Conservation (phyloP, 2,888 invertebrate species). For the Teleogryllus oceanicus region DNA sequence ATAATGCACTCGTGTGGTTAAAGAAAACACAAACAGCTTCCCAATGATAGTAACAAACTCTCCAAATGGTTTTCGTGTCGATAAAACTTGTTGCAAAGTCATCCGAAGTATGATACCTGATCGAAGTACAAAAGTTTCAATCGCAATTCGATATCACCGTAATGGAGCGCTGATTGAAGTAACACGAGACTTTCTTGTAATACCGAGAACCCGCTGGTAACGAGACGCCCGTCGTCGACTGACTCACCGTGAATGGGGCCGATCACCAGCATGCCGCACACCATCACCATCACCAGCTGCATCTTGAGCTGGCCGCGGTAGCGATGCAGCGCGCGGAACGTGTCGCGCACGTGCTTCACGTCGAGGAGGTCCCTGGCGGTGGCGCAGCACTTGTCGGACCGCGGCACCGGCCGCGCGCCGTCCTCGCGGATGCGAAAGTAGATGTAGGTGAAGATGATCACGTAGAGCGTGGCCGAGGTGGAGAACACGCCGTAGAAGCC, state of each 20-base stretch:
- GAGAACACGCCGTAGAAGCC: constrained; percentile 81
- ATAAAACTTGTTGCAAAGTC: no score
- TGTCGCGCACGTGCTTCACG: constrained; percentile 69
- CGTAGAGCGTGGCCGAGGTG: constrained; percentile 69
- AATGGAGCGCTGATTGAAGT: no score
- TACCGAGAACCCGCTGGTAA: no score
- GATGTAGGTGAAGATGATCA: constrained; percentile 72
- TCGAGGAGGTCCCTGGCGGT: constrained; percentile 68
- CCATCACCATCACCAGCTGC: constrained; percentile 70
- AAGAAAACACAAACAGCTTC: no score
- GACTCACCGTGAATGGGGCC: constrained; percentile 78
- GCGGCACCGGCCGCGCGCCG: not conserved
- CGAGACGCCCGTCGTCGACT: no score
- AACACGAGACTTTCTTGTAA: no score
- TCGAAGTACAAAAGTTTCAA: no score
- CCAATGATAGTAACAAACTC: no score
- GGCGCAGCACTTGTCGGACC: not conserved
- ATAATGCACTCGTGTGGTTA: no score
- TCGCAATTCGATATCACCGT: no score
- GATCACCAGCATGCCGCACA: constrained; percentile 79
- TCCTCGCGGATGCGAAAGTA: constrained; percentile 68
- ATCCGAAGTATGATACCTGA: no score
- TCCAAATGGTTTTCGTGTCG: no score
- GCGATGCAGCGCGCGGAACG: constrained; percentile 76
- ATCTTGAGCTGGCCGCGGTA: constrained; percentile 69